Conservation (phyloP, 2,113 vertebrate species). For the Athene cunicularia region DNA sequence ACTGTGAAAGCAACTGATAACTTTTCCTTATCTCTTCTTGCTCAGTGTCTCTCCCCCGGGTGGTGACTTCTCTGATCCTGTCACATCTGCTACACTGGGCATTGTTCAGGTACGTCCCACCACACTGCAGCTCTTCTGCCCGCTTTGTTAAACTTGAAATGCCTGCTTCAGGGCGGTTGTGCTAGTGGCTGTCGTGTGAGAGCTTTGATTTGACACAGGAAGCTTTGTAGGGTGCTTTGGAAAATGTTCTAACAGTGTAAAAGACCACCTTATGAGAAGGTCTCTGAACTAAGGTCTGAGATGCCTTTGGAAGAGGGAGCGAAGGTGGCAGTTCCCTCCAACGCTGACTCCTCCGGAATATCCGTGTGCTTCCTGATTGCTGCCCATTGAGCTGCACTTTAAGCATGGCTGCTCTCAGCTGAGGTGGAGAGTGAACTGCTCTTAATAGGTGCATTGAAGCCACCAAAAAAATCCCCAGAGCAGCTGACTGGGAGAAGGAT, state of each 20-base stretch:
- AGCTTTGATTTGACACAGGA: not conserved
- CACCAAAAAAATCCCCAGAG: not conserved
- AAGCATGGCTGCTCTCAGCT: not conserved
- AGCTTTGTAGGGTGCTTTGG: not conserved
- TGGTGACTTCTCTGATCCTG: slow-evolving; percentile 98
- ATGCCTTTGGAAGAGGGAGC: not conserved
- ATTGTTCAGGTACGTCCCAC: slow-evolving; percentile 86
- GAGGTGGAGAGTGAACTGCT: not conserved
- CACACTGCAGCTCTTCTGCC: not conserved
- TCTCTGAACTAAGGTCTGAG: not conserved
- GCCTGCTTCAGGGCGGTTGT: not conserved
- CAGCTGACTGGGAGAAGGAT: not conserved
- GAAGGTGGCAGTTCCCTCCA: not conserved
- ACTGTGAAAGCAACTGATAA: not conserved
- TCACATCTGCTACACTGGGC: slow-evolving; percentile 96
- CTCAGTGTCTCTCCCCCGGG: slow-evolving; percentile 94
- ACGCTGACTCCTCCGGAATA: not conserved
- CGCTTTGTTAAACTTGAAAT: not conserved
- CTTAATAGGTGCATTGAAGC: not conserved
- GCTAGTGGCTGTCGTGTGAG: not conserved
- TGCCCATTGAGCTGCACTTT: not conserved
- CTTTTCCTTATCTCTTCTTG: not conserved
- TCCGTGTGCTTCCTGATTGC: not conserved
- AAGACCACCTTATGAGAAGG: not conserved
- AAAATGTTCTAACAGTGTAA: not conserved